These are phyloP conservation scores for Melopsittacus undulatus DNA, from an alignment of 2,797 vertebrate genomes.

Conservation along the genomic window DNA sequence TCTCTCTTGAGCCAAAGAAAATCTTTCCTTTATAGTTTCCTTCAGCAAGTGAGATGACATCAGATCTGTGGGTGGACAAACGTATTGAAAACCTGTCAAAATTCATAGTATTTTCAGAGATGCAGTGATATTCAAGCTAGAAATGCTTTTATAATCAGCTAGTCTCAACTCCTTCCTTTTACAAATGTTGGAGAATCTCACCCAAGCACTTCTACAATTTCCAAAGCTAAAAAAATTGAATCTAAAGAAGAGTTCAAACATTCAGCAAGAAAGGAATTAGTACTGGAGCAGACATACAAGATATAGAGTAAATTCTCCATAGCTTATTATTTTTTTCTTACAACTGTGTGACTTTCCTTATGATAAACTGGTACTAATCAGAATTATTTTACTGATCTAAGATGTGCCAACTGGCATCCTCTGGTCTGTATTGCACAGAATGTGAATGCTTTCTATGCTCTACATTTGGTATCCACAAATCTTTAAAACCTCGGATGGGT, in stretches of 20 bases:
- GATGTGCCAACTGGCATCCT: not conserved
- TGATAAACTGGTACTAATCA: not conserved
- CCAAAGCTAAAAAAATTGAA: not conserved
- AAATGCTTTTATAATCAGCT: constrained; percentile 17
- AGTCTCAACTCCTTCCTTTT: not conserved
- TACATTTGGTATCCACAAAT: not conserved
- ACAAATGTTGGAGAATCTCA: not conserved
- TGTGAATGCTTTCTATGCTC: not conserved
- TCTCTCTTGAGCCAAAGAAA: constrained; percentile 27
- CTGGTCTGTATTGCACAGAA: not conserved
- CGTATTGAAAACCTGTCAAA: constrained; percentile 52
- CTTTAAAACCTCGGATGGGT: not conserved
- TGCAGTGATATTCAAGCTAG: not conserved
- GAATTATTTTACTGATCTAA: not conserved
- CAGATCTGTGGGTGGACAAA: constrained; percentile 49
- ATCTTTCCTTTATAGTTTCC: constrained; percentile 17
- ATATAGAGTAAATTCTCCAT: not conserved
- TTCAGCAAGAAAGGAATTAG: not conserved
- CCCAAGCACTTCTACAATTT: not conserved
- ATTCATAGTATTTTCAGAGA: constrained; percentile 41
- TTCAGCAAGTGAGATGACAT: constrained; percentile 28
- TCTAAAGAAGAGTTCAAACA: not conserved
- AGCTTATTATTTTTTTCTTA: not conserved
- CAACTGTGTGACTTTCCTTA: not conserved
- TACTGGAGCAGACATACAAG: not conserved